Percentiles rank a stretch among this genome's conserved stretches.
Conservation (phyloP, 2,888 invertebrate genomes). For the Drosophila meridiana region DNA sequence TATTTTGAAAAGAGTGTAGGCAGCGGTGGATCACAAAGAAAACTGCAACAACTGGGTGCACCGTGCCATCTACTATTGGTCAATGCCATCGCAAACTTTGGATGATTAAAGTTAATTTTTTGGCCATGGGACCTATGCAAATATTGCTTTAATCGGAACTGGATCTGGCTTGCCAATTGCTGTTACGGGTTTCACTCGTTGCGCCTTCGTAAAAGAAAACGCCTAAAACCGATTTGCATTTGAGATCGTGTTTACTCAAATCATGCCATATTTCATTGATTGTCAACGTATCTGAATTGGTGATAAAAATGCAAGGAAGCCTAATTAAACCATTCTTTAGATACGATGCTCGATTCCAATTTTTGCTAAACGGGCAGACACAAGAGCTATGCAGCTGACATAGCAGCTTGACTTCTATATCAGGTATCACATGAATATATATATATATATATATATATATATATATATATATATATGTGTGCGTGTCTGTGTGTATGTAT, state of each 20-base stretch:
- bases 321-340: neutral
- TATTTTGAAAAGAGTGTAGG: constrained; percentile 83
- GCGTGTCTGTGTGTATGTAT: neutral
- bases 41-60: neutral
- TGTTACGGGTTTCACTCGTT: constrained; percentile 13
- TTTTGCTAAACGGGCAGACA: neutral
- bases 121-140: constrained; percentile 20
- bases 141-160: constrained; percentile 1
- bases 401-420: constrained; percentile 1
- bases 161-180: constrained; percentile 3
- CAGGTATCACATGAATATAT: neutral
- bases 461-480: neutral
- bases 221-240: constrained; percentile 48
- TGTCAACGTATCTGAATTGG: neutral
- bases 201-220: constrained; percentile 54
- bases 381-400: constrained; percentile 58
- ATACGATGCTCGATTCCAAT: constrained; percentile 4
- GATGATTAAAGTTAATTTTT: constrained; percentile 69
- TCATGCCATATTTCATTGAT: neutral
- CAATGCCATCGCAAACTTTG: constrained; percentile 47
- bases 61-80: constrained; percentile 15
- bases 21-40: constrained; percentile 71
- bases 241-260: neutral
- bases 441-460: neutral
- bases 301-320: constrained; percentile 40